phyloP scores from a whole-genome alignment of 2,113 vertebrate species.

The Baryphthengus martii region DNA sequence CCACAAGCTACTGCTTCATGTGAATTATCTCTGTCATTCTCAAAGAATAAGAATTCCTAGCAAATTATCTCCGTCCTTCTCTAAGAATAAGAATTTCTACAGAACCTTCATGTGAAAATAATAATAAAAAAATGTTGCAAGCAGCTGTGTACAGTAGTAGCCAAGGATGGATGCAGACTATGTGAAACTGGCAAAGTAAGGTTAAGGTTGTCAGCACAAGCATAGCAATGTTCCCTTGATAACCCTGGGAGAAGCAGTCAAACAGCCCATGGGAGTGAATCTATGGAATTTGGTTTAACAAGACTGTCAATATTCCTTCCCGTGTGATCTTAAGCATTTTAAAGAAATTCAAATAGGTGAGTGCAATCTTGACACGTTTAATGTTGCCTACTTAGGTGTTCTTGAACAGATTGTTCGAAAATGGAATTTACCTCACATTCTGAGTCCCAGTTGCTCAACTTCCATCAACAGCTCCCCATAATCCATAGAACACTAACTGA shows the following conservation, averaged over 20 bases:
- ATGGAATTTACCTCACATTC: background rate
- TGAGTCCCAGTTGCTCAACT: background rate
- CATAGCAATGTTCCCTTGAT: background rate
- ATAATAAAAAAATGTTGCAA: background rate
- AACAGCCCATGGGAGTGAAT: background rate
- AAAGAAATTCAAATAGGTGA: background rate
- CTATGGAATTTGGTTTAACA: background rate
- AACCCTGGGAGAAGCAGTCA: background rate
- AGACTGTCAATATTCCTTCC: background rate
- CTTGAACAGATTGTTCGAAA: background rate
- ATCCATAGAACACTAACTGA: background rate
- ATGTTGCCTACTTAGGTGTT: background rate
- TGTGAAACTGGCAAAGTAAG: constrained; percentile 35
- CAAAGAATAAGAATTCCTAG: background rate
- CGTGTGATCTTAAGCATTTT: background rate
- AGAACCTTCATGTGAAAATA: background rate
- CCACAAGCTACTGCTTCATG: background rate
- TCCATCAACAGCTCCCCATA: background rate
- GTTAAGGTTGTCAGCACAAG: constrained; percentile 65
- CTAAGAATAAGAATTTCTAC: background rate
- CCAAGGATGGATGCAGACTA: constrained; percentile 47
- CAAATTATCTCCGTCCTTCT: background rate
- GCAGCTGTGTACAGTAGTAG: constrained; percentile 4
- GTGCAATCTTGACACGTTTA: background rate
- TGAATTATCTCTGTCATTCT: background rate